A percentile compares a stretch with the other conserved stretches of the same genome.
Conservation (phyloP, 2,797 vertebrate species). For the Siniperca obscura region DNA sequence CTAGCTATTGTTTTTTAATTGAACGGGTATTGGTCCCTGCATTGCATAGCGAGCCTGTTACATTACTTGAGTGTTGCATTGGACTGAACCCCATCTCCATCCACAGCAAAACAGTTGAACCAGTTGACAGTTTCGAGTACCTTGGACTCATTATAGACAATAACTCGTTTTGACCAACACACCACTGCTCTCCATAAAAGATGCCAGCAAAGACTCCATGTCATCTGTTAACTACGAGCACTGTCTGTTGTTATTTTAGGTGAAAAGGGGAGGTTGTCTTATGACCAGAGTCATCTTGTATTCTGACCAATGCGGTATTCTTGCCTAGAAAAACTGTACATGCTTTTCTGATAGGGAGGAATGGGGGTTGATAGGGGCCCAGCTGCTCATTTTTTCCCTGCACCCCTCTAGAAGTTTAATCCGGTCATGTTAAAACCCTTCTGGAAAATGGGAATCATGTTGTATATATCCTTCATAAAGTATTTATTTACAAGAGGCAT, state of each 20-base stretch:
- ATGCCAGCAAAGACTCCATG: neutral
- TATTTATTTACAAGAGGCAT: neutral
- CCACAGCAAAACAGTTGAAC: neutral
- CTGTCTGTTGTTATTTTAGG: neutral
- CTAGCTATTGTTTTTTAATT: neutral
- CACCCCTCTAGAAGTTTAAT: neutral
- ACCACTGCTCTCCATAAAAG: neutral
- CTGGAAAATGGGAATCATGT: neutral
- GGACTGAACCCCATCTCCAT: neutral
- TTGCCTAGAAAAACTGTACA: neutral
- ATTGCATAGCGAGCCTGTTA: neutral
- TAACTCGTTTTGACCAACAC: slow-evolving; percentile 5
- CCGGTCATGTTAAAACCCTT: neutral
- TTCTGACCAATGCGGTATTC: neutral
- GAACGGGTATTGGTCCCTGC: too few relatives aligned
- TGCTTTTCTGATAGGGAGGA: too few relatives aligned
- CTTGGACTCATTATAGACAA: slow-evolving; percentile 4
- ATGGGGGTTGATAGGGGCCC: neutral
- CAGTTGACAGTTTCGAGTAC: slow-evolving; percentile 1
- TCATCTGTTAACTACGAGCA: neutral
- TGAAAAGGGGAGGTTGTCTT: neutral
- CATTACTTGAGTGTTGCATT: neutral
- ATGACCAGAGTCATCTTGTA: neutral
- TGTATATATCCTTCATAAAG: neutral
- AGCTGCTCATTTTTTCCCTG: neutral